Evolutionary conservation across 2,888 invertebrate species (phyloP).

Genomic region (Drosophila setosimentum): DNA sequence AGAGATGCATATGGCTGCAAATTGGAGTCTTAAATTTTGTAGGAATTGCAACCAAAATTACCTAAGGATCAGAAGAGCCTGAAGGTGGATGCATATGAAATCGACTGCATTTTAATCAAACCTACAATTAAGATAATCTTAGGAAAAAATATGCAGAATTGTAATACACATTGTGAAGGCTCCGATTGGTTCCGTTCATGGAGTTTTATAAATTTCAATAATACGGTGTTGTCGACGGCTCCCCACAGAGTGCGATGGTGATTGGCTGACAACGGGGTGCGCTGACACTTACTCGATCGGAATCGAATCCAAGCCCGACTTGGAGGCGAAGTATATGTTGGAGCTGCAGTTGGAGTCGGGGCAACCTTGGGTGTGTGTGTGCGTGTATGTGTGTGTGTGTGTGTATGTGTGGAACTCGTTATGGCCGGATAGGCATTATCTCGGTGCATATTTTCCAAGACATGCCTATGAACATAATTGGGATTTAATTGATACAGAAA

Average conservation of each 20-base stretch:
- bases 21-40: not conserved
- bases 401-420: constrained; percentile 64
- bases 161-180: constrained; percentile 5
- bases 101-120: not conserved
- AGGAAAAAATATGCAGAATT: not conserved
- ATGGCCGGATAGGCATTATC: constrained; percentile 69
- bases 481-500: constrained; percentile 67
- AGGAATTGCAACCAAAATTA: not conserved
- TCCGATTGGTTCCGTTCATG: constrained; percentile 8
- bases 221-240: constrained; percentile 35
- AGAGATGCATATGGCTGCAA: not conserved
- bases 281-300: constrained; percentile 25
- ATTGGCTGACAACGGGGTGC: constrained; percentile 56
- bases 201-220: constrained; percentile 36
- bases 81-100: not conserved
- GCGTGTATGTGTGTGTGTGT: constrained; percentile 31
- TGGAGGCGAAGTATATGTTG: constrained; percentile 1
- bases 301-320: constrained; percentile 22
- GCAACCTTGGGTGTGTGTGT: constrained; percentile 27
- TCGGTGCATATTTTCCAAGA: constrained; percentile 61
- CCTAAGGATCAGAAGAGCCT: not conserved
- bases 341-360: constrained; percentile 17
- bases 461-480: constrained; percentile 68
- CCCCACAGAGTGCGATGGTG: constrained; percentile 44
- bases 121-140: not conserved